Conservation (phyloP, 2,888 invertebrate genomes). For the Chymomyza caudatula region DNA sequence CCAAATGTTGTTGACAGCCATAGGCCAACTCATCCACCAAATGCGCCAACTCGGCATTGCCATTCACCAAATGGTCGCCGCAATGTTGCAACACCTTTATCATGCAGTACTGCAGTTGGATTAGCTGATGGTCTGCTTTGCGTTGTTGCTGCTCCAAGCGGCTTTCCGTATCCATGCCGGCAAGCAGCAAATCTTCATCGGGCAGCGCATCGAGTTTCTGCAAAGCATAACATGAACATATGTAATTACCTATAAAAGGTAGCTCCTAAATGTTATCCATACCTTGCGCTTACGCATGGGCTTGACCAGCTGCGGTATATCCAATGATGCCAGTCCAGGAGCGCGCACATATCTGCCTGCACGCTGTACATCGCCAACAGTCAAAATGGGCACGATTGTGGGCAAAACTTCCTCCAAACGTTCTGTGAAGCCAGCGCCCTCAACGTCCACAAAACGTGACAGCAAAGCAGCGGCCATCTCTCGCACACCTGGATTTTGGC, state of each 20-base stretch:
- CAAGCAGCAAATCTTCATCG: constrained; percentile 29
- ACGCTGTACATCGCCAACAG: constrained; percentile 77
- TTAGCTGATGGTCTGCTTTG: constrained; percentile 85
- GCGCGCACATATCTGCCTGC: constrained; percentile 82
- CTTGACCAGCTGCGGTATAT: neutral
- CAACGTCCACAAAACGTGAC: constrained; percentile 88
- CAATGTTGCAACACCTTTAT: constrained; percentile 84
- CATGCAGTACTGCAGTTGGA: constrained; percentile 85
- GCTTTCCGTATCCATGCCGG: constrained; percentile 51
- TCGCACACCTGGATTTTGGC: constrained; percentile 82
- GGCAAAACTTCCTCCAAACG: constrained; percentile 82
- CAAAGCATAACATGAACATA: neutral
- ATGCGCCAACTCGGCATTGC: constrained; percentile 55
- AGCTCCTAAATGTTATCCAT: constrained; percentile 7
- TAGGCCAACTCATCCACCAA: constrained; percentile 81
- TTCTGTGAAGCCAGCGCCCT: constrained; percentile 84
- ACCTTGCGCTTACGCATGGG: constrained; percentile 40
- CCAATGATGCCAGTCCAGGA: constrained; percentile 67
- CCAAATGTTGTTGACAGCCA: constrained; percentile 85
- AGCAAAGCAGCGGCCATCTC: constrained; percentile 88
- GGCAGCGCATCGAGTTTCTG: constrained; percentile 13
- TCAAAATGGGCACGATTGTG: constrained; percentile 80
- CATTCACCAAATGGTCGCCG: constrained; percentile 79
- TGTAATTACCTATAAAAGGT: neutral
- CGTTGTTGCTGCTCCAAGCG: constrained; percentile 81